Percentiles rank a stretch among this genome's conserved stretches.
Conservation (phyloP, 2,797 vertebrate species). For the Cheirogaleus major region DNA sequence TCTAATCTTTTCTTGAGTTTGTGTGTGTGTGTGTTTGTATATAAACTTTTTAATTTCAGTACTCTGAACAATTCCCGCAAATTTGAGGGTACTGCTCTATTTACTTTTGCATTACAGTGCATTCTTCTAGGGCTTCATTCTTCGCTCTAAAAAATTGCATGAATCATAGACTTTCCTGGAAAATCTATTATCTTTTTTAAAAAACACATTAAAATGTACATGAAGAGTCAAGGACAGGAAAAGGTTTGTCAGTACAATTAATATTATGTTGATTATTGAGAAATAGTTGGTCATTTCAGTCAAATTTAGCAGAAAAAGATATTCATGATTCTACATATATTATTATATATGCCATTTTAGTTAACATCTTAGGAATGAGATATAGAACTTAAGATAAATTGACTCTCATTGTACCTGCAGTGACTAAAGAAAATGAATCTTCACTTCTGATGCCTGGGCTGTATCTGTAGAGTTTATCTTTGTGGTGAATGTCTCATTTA, state of each 20-base stretch:
- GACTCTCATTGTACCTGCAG: not conserved
- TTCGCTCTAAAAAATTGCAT: not conserved
- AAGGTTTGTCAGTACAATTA: not conserved
- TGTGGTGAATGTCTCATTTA: not conserved
- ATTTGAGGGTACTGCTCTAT: not conserved
- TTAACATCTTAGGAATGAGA: slow-evolving; percentile 15
- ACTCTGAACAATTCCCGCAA: slow-evolving; percentile 5
- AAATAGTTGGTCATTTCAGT: slow-evolving; percentile 24
- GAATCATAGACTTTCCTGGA: not conserved
- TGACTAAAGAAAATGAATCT: not conserved
- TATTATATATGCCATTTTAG: slow-evolving; percentile 56
- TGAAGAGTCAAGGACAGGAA: not conserved
- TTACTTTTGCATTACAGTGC: not conserved
- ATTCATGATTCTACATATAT: slow-evolving; percentile 37
- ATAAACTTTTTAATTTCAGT: not conserved
- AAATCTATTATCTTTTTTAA: slow-evolving; percentile 24
- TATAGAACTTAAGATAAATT: slow-evolving; percentile 30
- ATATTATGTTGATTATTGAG: slow-evolving; percentile 26
- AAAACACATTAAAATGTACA: not conserved
- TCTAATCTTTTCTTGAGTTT: not conserved
- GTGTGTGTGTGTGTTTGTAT: not conserved
- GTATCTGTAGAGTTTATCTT: not conserved
- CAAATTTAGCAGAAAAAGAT: slow-evolving; percentile 32
- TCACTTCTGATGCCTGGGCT: not conserved
- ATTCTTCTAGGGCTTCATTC: not conserved